phyloP scores from a whole-genome alignment of 1,140 invertebrate species.

The Brachionus rotundiformis region DNA sequence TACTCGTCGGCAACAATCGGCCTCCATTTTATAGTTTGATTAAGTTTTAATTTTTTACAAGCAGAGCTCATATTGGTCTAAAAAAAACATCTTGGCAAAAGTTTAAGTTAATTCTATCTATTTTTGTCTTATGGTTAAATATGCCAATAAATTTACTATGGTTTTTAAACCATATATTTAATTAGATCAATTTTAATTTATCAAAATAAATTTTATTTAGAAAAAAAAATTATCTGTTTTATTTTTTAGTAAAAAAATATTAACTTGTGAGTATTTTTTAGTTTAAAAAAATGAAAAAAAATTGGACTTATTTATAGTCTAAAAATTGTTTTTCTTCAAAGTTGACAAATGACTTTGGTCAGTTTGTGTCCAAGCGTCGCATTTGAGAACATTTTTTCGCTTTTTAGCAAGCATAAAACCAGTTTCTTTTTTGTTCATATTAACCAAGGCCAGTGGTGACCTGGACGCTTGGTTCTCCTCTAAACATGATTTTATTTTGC shows the following conservation, averaged over 20 bases:
- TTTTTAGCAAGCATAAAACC: constrained; percentile 37
- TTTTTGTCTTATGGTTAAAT: too few species aligned
- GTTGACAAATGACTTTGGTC: constrained; percentile 31
- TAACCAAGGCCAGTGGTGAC: constrained; percentile 30
- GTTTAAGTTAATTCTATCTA: neutral
- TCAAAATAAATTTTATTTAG: constrained; percentile 6
- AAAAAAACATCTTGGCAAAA: neutral
- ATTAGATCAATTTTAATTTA: neutral
- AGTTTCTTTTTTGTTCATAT: neutral
- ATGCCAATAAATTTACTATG: neutral
- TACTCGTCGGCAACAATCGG: constrained; percentile 39
- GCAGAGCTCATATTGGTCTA: neutral
- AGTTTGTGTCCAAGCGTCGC: constrained; percentile 38
- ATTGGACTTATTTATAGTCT: neutral
- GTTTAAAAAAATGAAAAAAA: neutral
- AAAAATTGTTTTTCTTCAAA: neutral
- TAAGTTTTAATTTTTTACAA: constrained; percentile 34
- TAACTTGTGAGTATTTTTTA: neutral
- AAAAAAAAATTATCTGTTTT: neutral
- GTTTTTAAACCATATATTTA: constrained; percentile 9
- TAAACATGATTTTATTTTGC: constrained; percentile 13
- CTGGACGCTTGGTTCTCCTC: neutral
- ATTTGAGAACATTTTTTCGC: constrained; percentile 33
- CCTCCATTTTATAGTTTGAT: constrained; percentile 34
- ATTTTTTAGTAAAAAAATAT: neutral